Evolutionary conservation across 2,797 vertebrate species (phyloP).

Genomic region (Enteromius afrohamiltoni): DNA sequence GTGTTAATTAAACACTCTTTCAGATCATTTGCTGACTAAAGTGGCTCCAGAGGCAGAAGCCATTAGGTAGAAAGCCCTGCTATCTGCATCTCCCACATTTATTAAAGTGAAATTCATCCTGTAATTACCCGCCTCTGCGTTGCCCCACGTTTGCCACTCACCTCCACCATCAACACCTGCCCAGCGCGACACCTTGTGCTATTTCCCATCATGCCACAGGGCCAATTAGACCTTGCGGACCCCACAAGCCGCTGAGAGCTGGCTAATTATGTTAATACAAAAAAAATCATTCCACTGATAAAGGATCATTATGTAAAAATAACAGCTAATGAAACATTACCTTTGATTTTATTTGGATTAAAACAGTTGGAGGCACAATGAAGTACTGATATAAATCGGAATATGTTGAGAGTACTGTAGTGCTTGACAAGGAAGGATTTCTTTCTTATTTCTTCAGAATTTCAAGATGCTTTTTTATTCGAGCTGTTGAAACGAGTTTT

Average conservation of each 20-base stretch:
- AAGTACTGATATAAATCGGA: constrained; percentile 68
- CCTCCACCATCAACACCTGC: constrained; percentile 91
- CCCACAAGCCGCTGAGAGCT: constrained; percentile 77
- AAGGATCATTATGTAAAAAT: constrained; percentile 87
- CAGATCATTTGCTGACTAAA: constrained; percentile 90
- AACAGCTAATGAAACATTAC: constrained; percentile 85
- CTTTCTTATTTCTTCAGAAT: constrained; percentile 3
- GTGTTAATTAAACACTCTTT: constrained; percentile 96
- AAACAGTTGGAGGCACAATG: constrained; percentile 79
- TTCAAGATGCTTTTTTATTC: background rate
- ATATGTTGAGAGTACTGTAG: constrained; percentile 39
- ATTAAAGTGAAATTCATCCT: constrained; percentile 96
- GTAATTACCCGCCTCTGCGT: constrained; percentile 89
- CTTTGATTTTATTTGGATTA: constrained; percentile 86
- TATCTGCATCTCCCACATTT: constrained; percentile 96
- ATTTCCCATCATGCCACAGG: constrained; percentile 80
- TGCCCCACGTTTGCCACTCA: constrained; percentile 88
- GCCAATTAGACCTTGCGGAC: constrained; percentile 83
- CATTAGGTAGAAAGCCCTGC: constrained; percentile 85
- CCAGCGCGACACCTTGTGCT: constrained; percentile 76
- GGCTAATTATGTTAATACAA: constrained; percentile 85
- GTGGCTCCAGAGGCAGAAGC: constrained; percentile 86
- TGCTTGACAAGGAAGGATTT: background rate
- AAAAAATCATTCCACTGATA: constrained; percentile 77
- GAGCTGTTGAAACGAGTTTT: background rate